Conservation (phyloP, 2,797 vertebrate species). For the Apogon talboti region DNA sequence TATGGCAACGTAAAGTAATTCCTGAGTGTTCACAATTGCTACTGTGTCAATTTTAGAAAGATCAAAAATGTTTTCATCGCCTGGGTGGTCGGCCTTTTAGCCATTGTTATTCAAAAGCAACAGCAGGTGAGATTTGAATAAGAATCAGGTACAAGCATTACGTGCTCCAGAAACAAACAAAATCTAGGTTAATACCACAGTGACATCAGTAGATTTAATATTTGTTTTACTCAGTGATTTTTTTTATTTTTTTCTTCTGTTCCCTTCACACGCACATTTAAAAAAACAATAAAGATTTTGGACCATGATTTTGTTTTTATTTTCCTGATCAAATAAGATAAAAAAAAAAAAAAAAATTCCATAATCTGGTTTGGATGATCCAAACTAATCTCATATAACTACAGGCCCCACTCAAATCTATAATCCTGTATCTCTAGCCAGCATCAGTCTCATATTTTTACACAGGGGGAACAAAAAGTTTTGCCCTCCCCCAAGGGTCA, state of each 20-base stretch:
- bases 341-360: conserved; percentile 69
- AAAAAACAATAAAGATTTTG: conserved; percentile 37
- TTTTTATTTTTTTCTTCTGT: conserved; percentile 26
- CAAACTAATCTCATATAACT: conserved; percentile 77
- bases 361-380: conserved; percentile 81
- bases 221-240: conserved; percentile 34
- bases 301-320: conserved; percentile 53
- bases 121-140: conserved; percentile 37
- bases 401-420: conserved; percentile 67
- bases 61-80: conserved; percentile 7
- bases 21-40: conserved; percentile 10
- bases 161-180: conserved; percentile 47
- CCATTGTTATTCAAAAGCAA: conserved; percentile 12
- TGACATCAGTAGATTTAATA: conserved; percentile 55
- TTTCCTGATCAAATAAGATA: conserved; percentile 47
- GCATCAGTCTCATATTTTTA: conserved; percentile 58
- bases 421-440: conserved; percentile 76
- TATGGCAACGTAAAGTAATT: conserved; percentile 14
- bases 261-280: conserved; percentile 11
- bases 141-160: conserved; percentile 30
- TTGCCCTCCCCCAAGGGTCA: conserved; percentile 39
- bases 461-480: conserved; percentile 12
- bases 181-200: conserved; percentile 71
- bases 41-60: conserved; percentile 10
- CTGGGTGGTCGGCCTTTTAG: conserved; percentile 35